Percentiles rank a stretch among this genome's conserved stretches.
These are phyloP conservation scores for Eledona agricola DNA, from an alignment of 2,888 invertebrate genomes.

Conservation along the genomic window DNA sequence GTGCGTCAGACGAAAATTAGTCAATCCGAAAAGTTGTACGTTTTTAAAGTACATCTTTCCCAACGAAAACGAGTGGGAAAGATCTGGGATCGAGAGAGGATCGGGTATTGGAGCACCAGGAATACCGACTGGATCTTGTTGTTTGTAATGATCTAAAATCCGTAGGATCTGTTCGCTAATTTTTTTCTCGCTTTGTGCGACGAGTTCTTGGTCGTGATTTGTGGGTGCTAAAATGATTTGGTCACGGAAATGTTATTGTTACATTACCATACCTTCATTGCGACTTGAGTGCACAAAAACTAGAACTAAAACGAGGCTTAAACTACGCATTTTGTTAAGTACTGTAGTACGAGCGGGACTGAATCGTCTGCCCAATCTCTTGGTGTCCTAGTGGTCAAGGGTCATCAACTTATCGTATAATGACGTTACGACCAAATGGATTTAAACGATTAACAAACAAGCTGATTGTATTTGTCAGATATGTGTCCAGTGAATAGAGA, in stretches of 20 bases:
- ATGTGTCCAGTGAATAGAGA: too few relatives aligned
- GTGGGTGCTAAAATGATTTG: not conserved
- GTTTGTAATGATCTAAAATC: slow-evolving; percentile 81
- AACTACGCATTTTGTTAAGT: slow-evolving; percentile 27
- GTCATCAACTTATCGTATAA: slow-evolving; percentile 31
- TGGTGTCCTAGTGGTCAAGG: slow-evolving; percentile 34
- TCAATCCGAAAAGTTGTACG: slow-evolving; percentile 77
- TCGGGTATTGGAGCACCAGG: slow-evolving; percentile 83
- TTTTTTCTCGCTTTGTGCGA: slow-evolving; percentile 68
- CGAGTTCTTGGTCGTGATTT: slow-evolving; percentile 11
- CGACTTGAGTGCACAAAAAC: slow-evolving; percentile 1
- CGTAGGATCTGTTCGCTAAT: slow-evolving; percentile 76
- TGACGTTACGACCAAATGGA: slow-evolving; percentile 25
- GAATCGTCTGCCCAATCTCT: slow-evolving; percentile 21
- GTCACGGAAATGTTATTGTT: not conserved
- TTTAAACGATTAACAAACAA: too few relatives aligned
- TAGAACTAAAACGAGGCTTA: slow-evolving; percentile 5
- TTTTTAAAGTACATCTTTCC: slow-evolving; percentile 76
- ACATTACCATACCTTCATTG: slow-evolving; percentile 13
- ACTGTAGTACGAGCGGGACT: slow-evolving; percentile 13
- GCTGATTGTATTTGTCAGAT: too few relatives aligned
- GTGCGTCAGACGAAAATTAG: slow-evolving; percentile 78
- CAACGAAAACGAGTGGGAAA: slow-evolving; percentile 75
- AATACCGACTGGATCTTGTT: slow-evolving; percentile 81
- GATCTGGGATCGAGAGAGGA: slow-evolving; percentile 80